Percentiles rank a stretch among this genome's conserved stretches.
phyloP scores from a whole-genome alignment of 64 coral and sea anemone genomes.

The Acropora yongei region DNA sequence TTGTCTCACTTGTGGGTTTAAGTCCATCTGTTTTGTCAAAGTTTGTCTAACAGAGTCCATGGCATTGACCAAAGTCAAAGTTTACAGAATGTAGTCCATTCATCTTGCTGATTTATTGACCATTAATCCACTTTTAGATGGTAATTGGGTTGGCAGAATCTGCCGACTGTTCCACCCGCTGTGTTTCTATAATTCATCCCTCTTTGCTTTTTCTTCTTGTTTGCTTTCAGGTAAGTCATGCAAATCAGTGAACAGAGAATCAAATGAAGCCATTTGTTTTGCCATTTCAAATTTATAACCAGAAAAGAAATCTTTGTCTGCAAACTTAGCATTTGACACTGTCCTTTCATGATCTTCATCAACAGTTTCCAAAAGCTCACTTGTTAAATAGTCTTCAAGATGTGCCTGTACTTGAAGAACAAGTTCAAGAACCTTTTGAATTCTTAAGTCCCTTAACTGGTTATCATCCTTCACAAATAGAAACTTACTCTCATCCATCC shows the following conservation, averaged over 20 bases:
- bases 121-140: constrained; percentile 26
- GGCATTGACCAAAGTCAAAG: constrained; percentile 4
- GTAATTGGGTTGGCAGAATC: neutral
- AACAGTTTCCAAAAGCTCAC: constrained; percentile 61
- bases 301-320: constrained; percentile 47
- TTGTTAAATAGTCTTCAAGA: constrained; percentile 55
- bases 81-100: constrained; percentile 19
- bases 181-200: constrained; percentile 43
- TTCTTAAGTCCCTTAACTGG: constrained; percentile 11
- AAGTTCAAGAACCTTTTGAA: constrained; percentile 54
- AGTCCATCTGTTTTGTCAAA: constrained; percentile 21
- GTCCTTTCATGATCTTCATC: constrained; percentile 61
- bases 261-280: constrained; percentile 34
- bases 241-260: constrained; percentile 61
- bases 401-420: constrained; percentile 42
- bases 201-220: constrained; percentile 63
- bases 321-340: constrained; percentile 56
- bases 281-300: constrained; percentile 59
- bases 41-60: neutral
- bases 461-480: constrained; percentile 58
- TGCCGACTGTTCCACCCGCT: neutral
- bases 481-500: constrained; percentile 41
- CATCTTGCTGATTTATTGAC: constrained; percentile 15
- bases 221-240: constrained; percentile 20
- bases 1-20: neutral